Base-by-base conservation (phyloP, 2,888 invertebrate genomes). In the Aspidapion aeneum region DNA sequence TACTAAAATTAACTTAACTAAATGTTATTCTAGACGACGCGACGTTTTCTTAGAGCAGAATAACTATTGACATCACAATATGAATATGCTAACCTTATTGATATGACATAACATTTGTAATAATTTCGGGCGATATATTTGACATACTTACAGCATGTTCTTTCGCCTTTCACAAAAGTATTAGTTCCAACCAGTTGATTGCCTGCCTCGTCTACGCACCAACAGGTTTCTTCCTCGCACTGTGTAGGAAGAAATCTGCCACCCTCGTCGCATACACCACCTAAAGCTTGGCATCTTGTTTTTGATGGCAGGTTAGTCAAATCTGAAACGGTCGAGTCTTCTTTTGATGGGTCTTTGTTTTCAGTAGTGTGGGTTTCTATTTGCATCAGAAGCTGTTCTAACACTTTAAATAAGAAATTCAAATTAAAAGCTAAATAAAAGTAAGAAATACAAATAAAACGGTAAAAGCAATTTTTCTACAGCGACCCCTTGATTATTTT, bases 201-300 rank as follows among this genome's bases (percentile, higher is more conserved):
- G 21, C 90, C 90, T 1, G 92, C 92, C 64, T 92, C 92, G 77
- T 94, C 93, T 1, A 93, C 93, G 77, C 94, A 94, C 93, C 93
- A 93, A 76, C 93, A 93, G 21, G 86, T 84, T 59, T 83, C 81
- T n/a, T 81, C 78, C 19, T 87, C 86, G 74, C 93, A 93, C 73
- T 93, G 93, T 0, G 86, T 88, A 0, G 93, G 87, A 1, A 86
- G 80, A 78, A 93, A 93, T 68, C 87, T 84, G 0, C 91, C 91
- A 65, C 86, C 84, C 1, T 84, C 77, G 68, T 89, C 85, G 70
- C 91, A 91, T n/a, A 86, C 85, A 0, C 80, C 78, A 17, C 81
- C 79, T 18, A 81, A 66, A 0, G 83, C 81, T 60, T 82, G 77
- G 66, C 85, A 85, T 20, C 85, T 72, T 1, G 77, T 76, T 17